A percentile compares a stretch with the other conserved stretches of the same genome.
Conservation (phyloP, 2,888 invertebrate genomes). For the Acronicta alni region DNA sequence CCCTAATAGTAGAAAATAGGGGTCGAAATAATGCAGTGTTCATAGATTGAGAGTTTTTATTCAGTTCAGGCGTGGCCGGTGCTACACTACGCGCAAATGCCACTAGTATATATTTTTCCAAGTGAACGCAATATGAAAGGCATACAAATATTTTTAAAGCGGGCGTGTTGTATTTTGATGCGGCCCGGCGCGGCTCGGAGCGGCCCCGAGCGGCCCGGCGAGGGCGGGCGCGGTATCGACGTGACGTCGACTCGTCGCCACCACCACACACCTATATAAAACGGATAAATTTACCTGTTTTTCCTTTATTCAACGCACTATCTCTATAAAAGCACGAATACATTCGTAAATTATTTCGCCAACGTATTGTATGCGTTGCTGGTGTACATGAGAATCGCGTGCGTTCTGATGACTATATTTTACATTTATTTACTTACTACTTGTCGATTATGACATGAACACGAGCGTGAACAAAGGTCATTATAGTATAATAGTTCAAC, state of each 20-base stretch:
- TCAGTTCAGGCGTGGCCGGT: constrained; percentile 15
- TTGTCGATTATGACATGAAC: constrained; percentile 40
- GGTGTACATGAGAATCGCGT: constrained; percentile 28
- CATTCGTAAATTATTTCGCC: constrained; percentile 37
- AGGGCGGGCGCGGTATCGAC: constrained; percentile 61
- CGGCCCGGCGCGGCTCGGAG: constrained; percentile 46
- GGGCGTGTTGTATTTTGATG: constrained; percentile 64
- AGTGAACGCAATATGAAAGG: constrained; percentile 57
- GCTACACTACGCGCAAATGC: constrained; percentile 31
- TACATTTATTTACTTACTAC: constrained; percentile 37
- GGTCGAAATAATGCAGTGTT: constrained; percentile 7
- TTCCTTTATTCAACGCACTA: constrained; percentile 51
- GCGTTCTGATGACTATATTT: constrained; percentile 28
- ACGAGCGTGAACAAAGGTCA: constrained; percentile 39
- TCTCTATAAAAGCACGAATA: constrained; percentile 41
- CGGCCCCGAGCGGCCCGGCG: constrained; percentile 19
- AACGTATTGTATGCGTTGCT: background rate
- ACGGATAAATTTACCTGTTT: constrained; percentile 62
- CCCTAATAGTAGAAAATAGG: background rate
- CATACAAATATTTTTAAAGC: constrained; percentile 67
- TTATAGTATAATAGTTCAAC: constrained; percentile 24
- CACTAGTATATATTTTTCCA: constrained; percentile 42
- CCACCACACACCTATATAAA: constrained; percentile 35
- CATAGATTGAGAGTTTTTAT: constrained; percentile 13
- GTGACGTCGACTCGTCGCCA: constrained; percentile 52